Evolutionary conservation across 2,888 invertebrate genomes (phyloP), one percentile per base, ranked within the genome.

Genomic region (Hoplodrina ambigua): DNA sequence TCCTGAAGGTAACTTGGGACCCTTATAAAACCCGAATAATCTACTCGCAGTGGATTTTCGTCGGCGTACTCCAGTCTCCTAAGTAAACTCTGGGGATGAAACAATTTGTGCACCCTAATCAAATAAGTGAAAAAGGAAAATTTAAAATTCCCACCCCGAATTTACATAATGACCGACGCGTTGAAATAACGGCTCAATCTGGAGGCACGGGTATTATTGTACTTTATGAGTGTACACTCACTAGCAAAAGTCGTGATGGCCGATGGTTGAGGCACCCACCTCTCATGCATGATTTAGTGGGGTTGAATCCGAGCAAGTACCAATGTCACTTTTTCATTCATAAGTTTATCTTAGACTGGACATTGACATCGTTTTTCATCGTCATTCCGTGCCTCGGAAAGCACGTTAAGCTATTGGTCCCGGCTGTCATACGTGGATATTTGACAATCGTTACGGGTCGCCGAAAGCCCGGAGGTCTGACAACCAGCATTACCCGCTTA

Each of bases 71-170:
- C 75, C 78, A 81, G 79, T 73, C 49, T 82, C 90, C 88, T 88
- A 89, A 90, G 88, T 85, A 90, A 90, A 91, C 90, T 82, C 79
- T 33, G 79, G 83, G 89, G 90, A 91, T 92, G 88, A 91, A 92
- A 92, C 92, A 91, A 93, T 93, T 93, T 91, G 91, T 89, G 90
- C 85, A 87, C 88, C 92, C 91, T 92, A 92, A 93, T 92, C 92
- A 94, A 94, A 94, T 92, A 93, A 90, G 89, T 89, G 89, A 89
- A 88, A 89, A 90, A 87, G 88, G 88, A 85, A 88, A 89, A 91
- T 92, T 93, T 92, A 85, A 92, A 93, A 92, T 90, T 91, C 86
- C 87, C 82, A 72, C 79, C 82, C 76, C 72, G 80, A 85, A 93
- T 94, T 93, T 92, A 87, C 93, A 94, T 94, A 94, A 93, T 89